These are phyloP conservation scores for Dipodomys ordii DNA, from an alignment of 2,113 vertebrate genomes.

Conservation along the genomic window DNA sequence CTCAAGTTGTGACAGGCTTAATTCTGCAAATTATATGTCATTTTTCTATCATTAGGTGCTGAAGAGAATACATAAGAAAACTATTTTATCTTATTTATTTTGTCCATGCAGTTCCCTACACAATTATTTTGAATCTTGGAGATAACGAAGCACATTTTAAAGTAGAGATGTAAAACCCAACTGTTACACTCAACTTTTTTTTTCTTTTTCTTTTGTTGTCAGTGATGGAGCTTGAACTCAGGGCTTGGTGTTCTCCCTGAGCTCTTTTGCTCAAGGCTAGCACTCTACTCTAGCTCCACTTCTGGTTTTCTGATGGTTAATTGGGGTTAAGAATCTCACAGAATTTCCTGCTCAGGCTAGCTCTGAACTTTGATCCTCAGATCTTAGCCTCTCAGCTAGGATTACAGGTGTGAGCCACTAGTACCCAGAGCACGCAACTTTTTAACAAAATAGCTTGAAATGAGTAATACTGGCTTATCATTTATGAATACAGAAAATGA, in stretches of 20 bases:
- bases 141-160: not conserved
- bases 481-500: constrained; percentile 24
- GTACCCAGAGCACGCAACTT: no score
- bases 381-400: no score
- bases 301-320: no score
- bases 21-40: not conserved
- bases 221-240: no score
- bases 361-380: no score
- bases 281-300: no score
- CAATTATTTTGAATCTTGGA: not conserved
- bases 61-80: not conserved
- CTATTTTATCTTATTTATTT: not conserved
- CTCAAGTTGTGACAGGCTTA: not conserved
- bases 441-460: constrained; percentile 18
- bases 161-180: not conserved
- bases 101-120: not conserved
- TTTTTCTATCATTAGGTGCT: not conserved
- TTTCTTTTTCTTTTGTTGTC: no score
- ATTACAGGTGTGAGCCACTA: no score
- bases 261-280: no score
- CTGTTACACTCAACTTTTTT: not conserved
- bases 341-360: no score
- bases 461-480: not conserved
- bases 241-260: no score
- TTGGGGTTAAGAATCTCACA: no score